Conservation (phyloP, 2,113 vertebrate species). For the Lucifuga dentata region DNA sequence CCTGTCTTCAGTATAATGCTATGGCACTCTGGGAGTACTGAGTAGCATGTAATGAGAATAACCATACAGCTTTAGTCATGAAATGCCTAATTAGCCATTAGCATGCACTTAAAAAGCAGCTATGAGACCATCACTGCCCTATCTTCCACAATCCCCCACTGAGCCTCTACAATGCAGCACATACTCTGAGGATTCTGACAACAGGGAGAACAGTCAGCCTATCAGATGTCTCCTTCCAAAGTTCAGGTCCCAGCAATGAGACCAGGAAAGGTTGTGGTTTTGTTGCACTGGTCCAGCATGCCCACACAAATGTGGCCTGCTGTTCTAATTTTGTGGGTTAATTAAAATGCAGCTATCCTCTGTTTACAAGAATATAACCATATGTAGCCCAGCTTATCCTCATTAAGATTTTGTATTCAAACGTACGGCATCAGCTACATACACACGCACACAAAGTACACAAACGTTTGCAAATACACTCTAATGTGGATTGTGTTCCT, state of each 20-base stretch:
- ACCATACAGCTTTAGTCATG: constrained; percentile 58
- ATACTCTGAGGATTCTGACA: constrained; percentile 29
- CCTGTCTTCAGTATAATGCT: constrained; percentile 36
- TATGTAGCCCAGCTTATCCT: constrained; percentile 76
- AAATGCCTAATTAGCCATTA: constrained; percentile 76
- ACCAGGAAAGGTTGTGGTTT: constrained; percentile 40
- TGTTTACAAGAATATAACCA: constrained; percentile 77
- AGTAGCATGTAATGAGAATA: constrained; percentile 67
- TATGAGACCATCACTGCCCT: constrained; percentile 53
- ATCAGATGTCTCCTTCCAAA: constrained; percentile 54
- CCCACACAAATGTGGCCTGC: constrained; percentile 75
- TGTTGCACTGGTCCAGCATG: constrained; percentile 18
- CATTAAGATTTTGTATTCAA: constrained; percentile 43
- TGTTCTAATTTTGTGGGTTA: constrained; percentile 80
- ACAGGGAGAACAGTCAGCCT: constrained; percentile 36
- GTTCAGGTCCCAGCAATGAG: constrained; percentile 49
- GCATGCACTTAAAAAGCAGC: constrained; percentile 62
- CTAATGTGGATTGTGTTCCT: constrained; percentile 40
- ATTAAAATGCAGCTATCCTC: constrained; percentile 82
- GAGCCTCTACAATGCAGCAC: constrained; percentile 37
- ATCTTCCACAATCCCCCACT: constrained; percentile 41
- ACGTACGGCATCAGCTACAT: constrained; percentile 22
- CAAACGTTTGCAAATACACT: neutral
- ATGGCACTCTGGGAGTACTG: constrained; percentile 60
- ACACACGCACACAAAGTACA: constrained; percentile 5